A percentile compares a stretch with the other conserved stretches of the same genome.
phyloP scores from a whole-genome alignment of 1,140 invertebrate genomes.

The Melanaphis sacchari region DNA sequence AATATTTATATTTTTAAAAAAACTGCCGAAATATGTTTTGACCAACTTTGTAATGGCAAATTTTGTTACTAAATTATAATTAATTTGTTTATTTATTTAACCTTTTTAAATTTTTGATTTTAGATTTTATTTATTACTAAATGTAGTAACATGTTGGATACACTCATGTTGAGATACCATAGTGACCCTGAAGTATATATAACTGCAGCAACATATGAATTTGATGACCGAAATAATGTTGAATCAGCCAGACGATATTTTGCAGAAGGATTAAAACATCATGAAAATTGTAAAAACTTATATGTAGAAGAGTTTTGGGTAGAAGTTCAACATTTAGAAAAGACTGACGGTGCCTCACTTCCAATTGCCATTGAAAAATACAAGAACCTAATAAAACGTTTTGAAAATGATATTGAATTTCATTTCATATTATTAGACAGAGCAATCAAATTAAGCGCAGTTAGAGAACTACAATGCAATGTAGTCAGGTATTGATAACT shows the following conservation, averaged over 20 bases:
- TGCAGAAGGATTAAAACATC: constrained; percentile 28
- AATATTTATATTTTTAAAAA: neutral
- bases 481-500: constrained; percentile 24
- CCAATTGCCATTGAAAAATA: constrained; percentile 37
- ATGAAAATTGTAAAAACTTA: constrained; percentile 36
- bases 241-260: constrained; percentile 40
- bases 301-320: constrained; percentile 45
- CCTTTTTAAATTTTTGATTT: neutral
- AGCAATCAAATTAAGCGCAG: constrained; percentile 14
- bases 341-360: neutral
- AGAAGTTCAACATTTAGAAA: constrained; percentile 34
- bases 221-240: constrained; percentile 49
- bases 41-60: neutral
- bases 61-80: neutral
- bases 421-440: constrained; percentile 39
- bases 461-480: constrained; percentile 25
- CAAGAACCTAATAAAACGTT: constrained; percentile 16
- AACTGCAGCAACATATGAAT: constrained; percentile 35
- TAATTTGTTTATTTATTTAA: neutral
- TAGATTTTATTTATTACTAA: constrained; percentile 34
- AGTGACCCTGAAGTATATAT: constrained; percentile 45
- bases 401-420: constrained; percentile 30
- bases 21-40: neutral
- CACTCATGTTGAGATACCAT: constrained; percentile 36
- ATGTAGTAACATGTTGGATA: constrained; percentile 30